Percentiles rank a stretch among this genome's conserved stretches.
Evolutionary conservation across 2,113 vertebrate species (phyloP).

Genomic region (Mus pahari): DNA sequence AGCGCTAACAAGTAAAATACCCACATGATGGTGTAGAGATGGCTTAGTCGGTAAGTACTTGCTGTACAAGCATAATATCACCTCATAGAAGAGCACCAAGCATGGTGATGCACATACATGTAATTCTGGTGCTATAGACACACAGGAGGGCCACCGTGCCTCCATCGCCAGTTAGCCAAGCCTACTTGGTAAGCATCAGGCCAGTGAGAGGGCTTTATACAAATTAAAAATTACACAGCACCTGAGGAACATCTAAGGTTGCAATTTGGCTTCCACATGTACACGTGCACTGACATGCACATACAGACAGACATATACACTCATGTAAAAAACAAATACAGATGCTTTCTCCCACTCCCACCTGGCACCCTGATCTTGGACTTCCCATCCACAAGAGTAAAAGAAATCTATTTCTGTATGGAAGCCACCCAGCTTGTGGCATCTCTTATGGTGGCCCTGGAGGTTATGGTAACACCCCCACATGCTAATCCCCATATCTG

Average conservation of each 20-base stretch:
- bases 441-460: too few relatives aligned
- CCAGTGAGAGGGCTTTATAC: background rate
- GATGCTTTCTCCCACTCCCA: background rate
- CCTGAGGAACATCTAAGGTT: background rate
- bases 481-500: background rate
- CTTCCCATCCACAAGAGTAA: background rate
- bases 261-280: background rate
- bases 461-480: background rate
- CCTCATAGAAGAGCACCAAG: background rate
- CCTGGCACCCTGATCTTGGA: background rate
- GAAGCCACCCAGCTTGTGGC: background rate
- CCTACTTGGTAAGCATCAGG: background rate
- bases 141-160: background rate
- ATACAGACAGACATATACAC: background rate
- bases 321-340: background rate
- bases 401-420: background rate
- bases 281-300: background rate
- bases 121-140: too few relatives aligned
- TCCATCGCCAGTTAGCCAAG: background rate
- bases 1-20: background rate
- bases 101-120: too few relatives aligned
- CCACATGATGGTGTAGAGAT: fast-evolving
- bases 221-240: background rate
- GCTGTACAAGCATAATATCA: too few relatives aligned
- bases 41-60: background rate